Evolutionary conservation across 1,140 invertebrate species (phyloP).

Genomic region (Littorina saxatilis): DNA sequence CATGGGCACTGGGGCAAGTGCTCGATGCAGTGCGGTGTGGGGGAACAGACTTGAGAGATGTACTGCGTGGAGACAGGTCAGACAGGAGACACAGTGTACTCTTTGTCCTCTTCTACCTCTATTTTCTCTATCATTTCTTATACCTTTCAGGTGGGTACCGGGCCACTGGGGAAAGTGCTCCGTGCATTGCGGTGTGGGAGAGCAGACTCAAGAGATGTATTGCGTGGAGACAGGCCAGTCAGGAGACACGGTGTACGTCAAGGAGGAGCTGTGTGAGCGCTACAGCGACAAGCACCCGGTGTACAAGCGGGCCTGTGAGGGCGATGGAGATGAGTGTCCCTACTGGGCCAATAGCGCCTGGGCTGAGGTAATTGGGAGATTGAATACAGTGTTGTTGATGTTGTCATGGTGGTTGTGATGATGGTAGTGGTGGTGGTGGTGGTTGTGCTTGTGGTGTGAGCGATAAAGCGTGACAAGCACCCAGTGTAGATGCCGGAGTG

Average conservation of each 20-base stretch:
- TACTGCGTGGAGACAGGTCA: too few species aligned
- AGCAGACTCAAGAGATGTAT: constrained; percentile 51
- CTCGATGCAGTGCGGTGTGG: too few species aligned
- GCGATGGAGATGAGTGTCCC: constrained; percentile 79
- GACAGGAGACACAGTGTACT: too few species aligned
- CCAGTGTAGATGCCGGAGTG: background rate
- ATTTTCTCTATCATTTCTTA: too few species aligned
- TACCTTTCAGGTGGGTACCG: constrained; percentile 58
- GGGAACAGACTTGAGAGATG: too few species aligned
- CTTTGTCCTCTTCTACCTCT: too few species aligned
- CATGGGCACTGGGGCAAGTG: too few species aligned
- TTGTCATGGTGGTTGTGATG: too few species aligned
- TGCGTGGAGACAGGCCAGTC: constrained; percentile 60
- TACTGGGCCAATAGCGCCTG: constrained; percentile 83
- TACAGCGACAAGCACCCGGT: constrained; percentile 74
- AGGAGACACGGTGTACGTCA: constrained; percentile 66
- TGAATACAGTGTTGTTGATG: too few species aligned
- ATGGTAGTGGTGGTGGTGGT: too few species aligned
- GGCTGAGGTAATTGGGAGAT: constrained; percentile 80
- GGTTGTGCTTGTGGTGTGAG: too few species aligned
- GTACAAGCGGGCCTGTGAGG: constrained; percentile 79
- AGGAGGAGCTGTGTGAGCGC: constrained; percentile 49
- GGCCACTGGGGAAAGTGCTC: constrained; percentile 62
- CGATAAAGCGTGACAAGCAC: too few species aligned
- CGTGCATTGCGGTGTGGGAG: constrained; percentile 60